Base-by-base conservation (phyloP, 1,140 invertebrate genomes). In the Euura saliciscinereae region DNA sequence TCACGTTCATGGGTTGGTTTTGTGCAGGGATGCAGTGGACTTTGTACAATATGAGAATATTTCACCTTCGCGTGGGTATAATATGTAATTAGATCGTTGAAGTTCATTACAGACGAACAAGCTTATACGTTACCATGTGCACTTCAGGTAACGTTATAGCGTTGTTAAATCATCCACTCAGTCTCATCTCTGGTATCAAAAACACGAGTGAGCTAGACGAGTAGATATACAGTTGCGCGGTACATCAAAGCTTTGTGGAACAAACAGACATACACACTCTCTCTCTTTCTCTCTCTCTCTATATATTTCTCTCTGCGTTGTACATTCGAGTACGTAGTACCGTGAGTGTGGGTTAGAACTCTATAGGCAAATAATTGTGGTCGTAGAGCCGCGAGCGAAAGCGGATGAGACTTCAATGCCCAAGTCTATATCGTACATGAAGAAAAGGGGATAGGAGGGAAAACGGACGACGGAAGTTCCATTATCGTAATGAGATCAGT, bases 401-500 rank as follows among this genome's bases (percentile, higher is more conserved):
- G 28, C 28, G 28, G 28, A 28, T 28, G 28, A 28, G 28, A 28
- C 28, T 28, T 28, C 28, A 28, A 28, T 28, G 28, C 28, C 28
- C 28, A 28, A 28, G 28, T 28, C 28, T 28, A 28, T 1, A 28
- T 28, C 28, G 28, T 28, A 28, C 28, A 28, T 28, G 28, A 28
- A 28, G 28, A 28, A 28, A 28, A 28, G 28, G 28, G 28, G 28
- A 28, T 28, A 28, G 28, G 28, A 28, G 28, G 28, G 28, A 28
- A n/a, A 59, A 59, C 51, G 51, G 10, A 59, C 51, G 51, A 59
- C 51, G 51, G 6, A 59, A 11, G 51, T n/a, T 3, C 51, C 51
- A 59, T 59, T 59, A 59, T 59, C 51, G 51, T 59, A 59, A 59
- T 59, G 51, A 59, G 51, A 59, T 59, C 51, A 59, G 51, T 59